Conservation (phyloP, 2,888 invertebrate genomes). For the Hesperia comma region DNA sequence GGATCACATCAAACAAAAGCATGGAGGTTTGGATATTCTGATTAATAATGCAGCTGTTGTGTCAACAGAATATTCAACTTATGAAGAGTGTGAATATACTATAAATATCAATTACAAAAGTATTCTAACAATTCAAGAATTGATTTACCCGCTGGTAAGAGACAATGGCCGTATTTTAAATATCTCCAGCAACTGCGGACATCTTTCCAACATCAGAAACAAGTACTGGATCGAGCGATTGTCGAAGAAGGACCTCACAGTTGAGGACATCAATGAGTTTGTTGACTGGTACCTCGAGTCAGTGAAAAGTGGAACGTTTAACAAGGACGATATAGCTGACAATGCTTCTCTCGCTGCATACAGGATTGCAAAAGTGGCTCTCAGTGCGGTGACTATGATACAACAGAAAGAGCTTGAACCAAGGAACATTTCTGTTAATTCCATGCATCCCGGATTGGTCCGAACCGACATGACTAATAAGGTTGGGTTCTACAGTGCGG, state of each 20-base stretch:
- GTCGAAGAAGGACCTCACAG: constrained; percentile 55
- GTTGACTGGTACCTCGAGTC: constrained; percentile 86
- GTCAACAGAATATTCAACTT: constrained; percentile 64
- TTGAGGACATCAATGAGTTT: constrained; percentile 71
- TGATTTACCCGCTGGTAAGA: constrained; percentile 87
- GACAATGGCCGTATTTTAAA: constrained; percentile 89
- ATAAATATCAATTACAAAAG: constrained; percentile 87
- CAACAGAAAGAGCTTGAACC: constrained; percentile 85
- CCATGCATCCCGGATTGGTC: constrained; percentile 90
- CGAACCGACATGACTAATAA: constrained; percentile 89
- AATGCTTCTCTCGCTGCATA: constrained; percentile 86
- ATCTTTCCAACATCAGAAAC: constrained; percentile 83
- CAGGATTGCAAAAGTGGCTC: constrained; percentile 87
- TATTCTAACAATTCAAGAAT: constrained; percentile 85
- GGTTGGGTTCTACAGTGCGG: constrained; percentile 82
- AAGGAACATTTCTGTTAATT: constrained; percentile 84
- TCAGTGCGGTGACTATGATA: constrained; percentile 86
- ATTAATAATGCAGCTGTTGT: constrained; percentile 88
- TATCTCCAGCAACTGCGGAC: constrained; percentile 87
- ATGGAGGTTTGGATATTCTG: constrained; percentile 89
- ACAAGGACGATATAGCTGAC: constrained; percentile 60
- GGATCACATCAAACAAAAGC: constrained; percentile 80
- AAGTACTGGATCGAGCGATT: constrained; percentile 60
- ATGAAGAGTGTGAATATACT: constrained; percentile 83
- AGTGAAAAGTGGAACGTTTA: constrained; percentile 57